Base-by-base conservation (phyloP, 2,113 vertebrate genomes). In the Oncorhynchus clarkii region DNA sequence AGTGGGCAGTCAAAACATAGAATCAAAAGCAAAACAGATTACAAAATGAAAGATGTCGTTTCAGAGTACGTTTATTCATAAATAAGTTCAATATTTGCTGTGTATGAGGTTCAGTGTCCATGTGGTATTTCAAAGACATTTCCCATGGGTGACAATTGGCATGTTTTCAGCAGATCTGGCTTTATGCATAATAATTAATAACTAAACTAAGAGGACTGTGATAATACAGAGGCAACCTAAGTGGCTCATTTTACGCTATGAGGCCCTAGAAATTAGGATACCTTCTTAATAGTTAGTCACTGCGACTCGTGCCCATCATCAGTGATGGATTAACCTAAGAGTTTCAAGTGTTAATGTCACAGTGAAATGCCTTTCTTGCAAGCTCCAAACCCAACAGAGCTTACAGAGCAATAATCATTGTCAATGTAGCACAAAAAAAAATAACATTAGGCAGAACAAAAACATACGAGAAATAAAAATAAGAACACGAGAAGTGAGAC, bases 141-240 rank as follows among this genome's bases (percentile, higher is more conserved):
- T 87, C 84, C 85, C 90, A 82, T 76, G 85, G 78, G 86, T 79
- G 77, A 88, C 82, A 84, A 90, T 79, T 78, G 75, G 72, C 82
- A 85, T 87, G 81, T 78, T 84, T 86, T 89, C 77, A 84, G 49
- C 59, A 49, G 64, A 81, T 76, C 73, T 75, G 70, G 78, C 8
- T 9, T 39, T 76, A 87, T 88, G 80, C 89, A 92, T 91, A 89
- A 92, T 91, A 89, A 89, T 89, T 90, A 91, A 90, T 87, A 78
- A 81, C 76, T 82, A 79, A 79, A 82, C 78, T 79, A 71, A 48
- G 74, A 85, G 57, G 73, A 45, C 39, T 45, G 34, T 39, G 9
- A 11, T 9, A 11, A 45, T 45, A 45, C 39, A 45, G 39, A 45
- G 9, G 39, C 39, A 45, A 45, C 39, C 8, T 39, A 39, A 9